Conservation (phyloP, 2,113 vertebrate genomes). For the Vulpes vulpes region DNA sequence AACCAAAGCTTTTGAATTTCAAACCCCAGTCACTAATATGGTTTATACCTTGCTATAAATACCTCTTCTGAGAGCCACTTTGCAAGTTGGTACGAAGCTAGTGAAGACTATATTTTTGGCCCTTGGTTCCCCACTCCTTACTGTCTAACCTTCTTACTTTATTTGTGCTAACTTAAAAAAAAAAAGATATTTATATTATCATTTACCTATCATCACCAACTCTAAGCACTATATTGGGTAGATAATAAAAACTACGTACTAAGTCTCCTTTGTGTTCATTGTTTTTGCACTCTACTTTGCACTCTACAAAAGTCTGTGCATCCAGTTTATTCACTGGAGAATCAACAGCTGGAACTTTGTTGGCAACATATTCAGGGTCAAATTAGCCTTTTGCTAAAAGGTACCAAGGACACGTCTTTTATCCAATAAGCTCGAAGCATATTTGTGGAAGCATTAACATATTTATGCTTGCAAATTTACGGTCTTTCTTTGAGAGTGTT, state of each 20-base stretch:
- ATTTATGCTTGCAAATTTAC: conserved; percentile 14
- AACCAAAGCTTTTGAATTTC: conserved; percentile 85
- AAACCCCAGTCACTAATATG: conserved; percentile 82
- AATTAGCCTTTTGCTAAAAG: conserved; percentile 30
- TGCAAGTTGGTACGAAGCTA: conserved; percentile 74
- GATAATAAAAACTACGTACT: background rate
- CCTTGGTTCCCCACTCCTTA: conserved; percentile 35
- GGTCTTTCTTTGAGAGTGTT: background rate
- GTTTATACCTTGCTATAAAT: conserved; percentile 83
- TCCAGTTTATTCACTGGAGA: background rate
- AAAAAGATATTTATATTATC: conserved; percentile 51
- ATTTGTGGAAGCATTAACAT: background rate
- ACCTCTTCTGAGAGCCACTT: conserved; percentile 74
- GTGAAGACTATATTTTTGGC: conserved; percentile 72
- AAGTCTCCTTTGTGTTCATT: background rate
- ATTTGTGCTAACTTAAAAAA: conserved; percentile 68
- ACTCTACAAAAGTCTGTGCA: background rate
- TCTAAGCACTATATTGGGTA: background rate
- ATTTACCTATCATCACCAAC: background rate
- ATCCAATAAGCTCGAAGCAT: background rate
- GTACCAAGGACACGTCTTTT: background rate
- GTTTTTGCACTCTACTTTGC: background rate
- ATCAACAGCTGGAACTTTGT: background rate
- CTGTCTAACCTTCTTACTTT: conserved; percentile 11
- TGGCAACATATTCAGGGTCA: background rate